Conservation (phyloP, 2,113 vertebrate genomes). For the Oreotrochilus melanogaster region DNA sequence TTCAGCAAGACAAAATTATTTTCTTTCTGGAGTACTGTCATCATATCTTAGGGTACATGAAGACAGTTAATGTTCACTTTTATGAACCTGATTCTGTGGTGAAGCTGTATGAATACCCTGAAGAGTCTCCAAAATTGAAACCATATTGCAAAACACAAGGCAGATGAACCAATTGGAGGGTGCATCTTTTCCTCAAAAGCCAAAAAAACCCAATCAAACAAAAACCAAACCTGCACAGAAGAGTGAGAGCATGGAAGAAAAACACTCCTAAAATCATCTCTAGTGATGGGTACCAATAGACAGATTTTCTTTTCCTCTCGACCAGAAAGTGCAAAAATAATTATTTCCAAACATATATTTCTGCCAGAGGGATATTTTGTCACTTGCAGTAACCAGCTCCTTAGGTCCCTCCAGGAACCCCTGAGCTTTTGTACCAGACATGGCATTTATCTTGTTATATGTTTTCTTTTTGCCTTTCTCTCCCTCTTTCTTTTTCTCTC, state of each 20-base stretch:
- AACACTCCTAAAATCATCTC: neutral
- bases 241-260: neutral
- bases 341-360: neutral
- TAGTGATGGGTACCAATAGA: neutral
- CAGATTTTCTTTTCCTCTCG: neutral
- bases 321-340: neutral
- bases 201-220: neutral
- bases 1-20: neutral
- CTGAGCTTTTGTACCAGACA: neutral
- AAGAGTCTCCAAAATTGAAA: neutral
- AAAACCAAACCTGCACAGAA: neutral
- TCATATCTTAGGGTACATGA: neutral
- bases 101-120: neutral
- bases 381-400: neutral
- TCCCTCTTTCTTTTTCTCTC: no score
- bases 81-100: neutral
- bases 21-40: neutral
- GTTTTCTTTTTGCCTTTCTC: neutral
- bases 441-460: neutral
- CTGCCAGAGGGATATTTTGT: neutral
- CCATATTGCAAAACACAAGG: neutral
- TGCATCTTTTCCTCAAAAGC: neutral
- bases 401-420: neutral
- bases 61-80: neutral
- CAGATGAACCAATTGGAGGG: neutral